A percentile compares a stretch with the other conserved stretches of the same genome.
Evolutionary conservation across 2,888 invertebrate genomes (phyloP).

Genomic region (Saturnia japonica): DNA sequence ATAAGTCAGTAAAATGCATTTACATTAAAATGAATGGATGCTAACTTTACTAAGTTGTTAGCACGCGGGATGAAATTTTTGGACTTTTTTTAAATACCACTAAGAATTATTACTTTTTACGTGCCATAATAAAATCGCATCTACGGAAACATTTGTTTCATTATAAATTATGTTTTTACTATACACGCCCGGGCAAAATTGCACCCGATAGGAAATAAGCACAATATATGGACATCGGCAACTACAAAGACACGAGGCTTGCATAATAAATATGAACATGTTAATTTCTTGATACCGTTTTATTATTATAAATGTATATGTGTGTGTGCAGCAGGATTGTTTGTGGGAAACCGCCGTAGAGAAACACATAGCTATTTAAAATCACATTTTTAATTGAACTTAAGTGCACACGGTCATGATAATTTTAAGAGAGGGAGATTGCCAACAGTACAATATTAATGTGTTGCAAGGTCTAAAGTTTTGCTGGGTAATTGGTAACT

Average conservation of each 20-base stretch:
- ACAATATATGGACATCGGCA: not conserved
- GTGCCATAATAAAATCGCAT: not conserved
- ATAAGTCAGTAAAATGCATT: too few relatives aligned
- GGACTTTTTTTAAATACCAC: not conserved
- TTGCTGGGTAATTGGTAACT: too few relatives aligned
- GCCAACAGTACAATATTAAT: too few relatives aligned
- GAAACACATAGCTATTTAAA: too few relatives aligned
- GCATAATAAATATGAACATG: not conserved
- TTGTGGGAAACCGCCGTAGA: too few relatives aligned
- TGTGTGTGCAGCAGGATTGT: not conserved
- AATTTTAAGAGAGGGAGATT: too few relatives aligned
- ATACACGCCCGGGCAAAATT: not conserved
- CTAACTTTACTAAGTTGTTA: too few relatives aligned
- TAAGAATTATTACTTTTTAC: not conserved
- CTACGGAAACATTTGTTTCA: not conserved
- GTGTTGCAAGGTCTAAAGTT: too few relatives aligned
- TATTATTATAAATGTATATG: not conserved
- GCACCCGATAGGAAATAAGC: constrained; percentile 2
- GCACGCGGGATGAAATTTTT: too few relatives aligned
- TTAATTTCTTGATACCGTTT: not conserved
- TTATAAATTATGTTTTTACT: not conserved
- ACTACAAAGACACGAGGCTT: constrained; percentile 7
- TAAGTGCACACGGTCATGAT: too few relatives aligned
- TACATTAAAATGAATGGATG: too few relatives aligned
- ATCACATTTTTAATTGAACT: too few relatives aligned